These are phyloP conservation scores for Polydesmus complanatus DNA, from an alignment of 2,888 invertebrate species.

Conservation along the genomic window DNA sequence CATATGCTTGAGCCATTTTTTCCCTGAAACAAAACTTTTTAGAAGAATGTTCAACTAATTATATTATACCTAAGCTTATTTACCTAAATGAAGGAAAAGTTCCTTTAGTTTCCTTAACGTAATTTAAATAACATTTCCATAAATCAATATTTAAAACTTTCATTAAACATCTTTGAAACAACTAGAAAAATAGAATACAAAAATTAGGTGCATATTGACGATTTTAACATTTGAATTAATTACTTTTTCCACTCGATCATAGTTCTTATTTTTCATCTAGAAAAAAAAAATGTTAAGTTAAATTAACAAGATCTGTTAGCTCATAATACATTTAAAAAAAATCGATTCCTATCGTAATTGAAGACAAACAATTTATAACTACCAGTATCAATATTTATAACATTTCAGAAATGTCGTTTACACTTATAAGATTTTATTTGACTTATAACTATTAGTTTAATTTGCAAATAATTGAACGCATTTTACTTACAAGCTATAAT, in stretches of 20 bases:
- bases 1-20: constrained; percentile 98
- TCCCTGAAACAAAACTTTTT: constrained; percentile 49
- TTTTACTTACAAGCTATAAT: too few species aligned
- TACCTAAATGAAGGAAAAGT: constrained; percentile 83
- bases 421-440: too few species aligned
- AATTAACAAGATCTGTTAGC: too few species aligned
- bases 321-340: too few species aligned
- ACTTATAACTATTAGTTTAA: too few species aligned
- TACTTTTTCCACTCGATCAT: constrained; percentile 98
- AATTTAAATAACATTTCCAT: constrained; percentile 94
- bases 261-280: constrained; percentile 93
- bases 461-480: too few species aligned
- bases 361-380: too few species aligned
- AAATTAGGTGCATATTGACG: neutral
- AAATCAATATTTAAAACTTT: constrained; percentile 97
- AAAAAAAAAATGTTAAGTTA: constrained; percentile 35
- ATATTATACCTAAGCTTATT: neutral
- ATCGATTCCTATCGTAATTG: too few species aligned
- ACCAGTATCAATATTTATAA: too few species aligned
- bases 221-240: neutral
- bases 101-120: constrained; percentile 95
- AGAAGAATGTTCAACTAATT: neutral
- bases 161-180: constrained; percentile 94
- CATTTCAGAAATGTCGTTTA: too few species aligned
- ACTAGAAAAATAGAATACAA: constrained; percentile 39